Evolutionary conservation across 2,888 invertebrate species (phyloP).

Genomic region (Callyntrura sp.): DNA sequence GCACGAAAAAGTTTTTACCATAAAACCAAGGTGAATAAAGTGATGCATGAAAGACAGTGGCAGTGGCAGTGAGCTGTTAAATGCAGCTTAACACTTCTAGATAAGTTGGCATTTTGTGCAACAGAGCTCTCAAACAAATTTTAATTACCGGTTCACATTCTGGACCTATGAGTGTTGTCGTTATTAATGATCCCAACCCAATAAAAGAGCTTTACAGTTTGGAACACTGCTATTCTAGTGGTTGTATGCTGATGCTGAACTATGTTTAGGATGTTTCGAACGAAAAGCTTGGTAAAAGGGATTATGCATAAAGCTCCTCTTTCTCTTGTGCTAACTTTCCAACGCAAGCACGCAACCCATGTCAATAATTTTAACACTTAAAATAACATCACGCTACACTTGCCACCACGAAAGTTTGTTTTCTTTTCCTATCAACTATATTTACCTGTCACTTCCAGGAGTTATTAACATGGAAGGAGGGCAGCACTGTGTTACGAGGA

Average conservation of each 20-base stretch:
- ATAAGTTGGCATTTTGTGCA: conserved; percentile 3
- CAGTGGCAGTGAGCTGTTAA: no score
- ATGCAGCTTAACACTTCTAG: neutral
- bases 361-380: conserved; percentile 41
- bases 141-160: conserved; percentile 32
- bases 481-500: conserved; percentile 61
- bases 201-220: conserved; percentile 67
- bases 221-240: conserved; percentile 53
- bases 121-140: conserved; percentile 27
- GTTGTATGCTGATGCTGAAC: conserved; percentile 50
- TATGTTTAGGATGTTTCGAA: neutral
- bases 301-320: neutral
- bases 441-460: conserved; percentile 52
- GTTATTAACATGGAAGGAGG: conserved; percentile 53
- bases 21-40: conserved; percentile 52
- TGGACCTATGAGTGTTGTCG: conserved; percentile 71
- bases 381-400: conserved; percentile 1
- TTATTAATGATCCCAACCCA: conserved; percentile 72
- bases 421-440: neutral
- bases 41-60: no score
- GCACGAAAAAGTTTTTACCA: conserved; percentile 59
- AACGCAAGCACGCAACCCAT: neutral
- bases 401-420: neutral
- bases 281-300: conserved; percentile 67
- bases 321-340: neutral